Base-by-base conservation (phyloP, 1,140 invertebrate genomes). In the Saccostrea glomerata region DNA sequence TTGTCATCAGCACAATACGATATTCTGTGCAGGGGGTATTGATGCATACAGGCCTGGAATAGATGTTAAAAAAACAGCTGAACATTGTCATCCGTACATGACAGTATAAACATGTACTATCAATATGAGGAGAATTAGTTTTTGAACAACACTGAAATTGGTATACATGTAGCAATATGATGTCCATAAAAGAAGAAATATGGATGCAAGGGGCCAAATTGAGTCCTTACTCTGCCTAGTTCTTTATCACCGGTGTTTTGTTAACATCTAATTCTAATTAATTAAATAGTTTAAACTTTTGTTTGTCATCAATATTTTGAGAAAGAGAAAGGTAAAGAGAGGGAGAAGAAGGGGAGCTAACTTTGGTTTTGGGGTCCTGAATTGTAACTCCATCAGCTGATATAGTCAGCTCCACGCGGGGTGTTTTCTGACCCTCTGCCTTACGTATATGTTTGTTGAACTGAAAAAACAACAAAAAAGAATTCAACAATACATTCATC, bases 1-100 rank as follows among this genome's bases (percentile, higher is more conserved):
- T 99, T 99, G 94, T 99, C 98, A 94, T 99, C 98, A 9, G 98
- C 98, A 96, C 98, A 99, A 95, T 99, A 99, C 0, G 98, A 99
- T 95, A 99, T 99, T 94, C 98, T 96, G 95, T 99, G 98, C n/a
- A 99, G 95, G 0, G 98, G 98, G 95, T 99, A 99, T 94, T 99
- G 98, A 95, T 99, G 97, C 93, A 98, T 96, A 82, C 99, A 98
- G 93, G 96, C 95, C 96, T 97, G 94, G 55, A 92, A 93, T 84
- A 54, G 82, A 84, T 23, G n/a, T 82, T 20, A 36, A 82, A 30
- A n/a, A 23, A 2, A 30, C 25, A 36, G 20, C 23, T 47, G 47
- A 47, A 47, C 9, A 47, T 47, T 47, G 47, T 47, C 1, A 47
- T 47, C 47, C 0, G 47, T 47, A 9, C 47, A 47, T 47, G 47